Conservation (phyloP, 1,140 invertebrate species). For the Drosophila obscura region DNA sequence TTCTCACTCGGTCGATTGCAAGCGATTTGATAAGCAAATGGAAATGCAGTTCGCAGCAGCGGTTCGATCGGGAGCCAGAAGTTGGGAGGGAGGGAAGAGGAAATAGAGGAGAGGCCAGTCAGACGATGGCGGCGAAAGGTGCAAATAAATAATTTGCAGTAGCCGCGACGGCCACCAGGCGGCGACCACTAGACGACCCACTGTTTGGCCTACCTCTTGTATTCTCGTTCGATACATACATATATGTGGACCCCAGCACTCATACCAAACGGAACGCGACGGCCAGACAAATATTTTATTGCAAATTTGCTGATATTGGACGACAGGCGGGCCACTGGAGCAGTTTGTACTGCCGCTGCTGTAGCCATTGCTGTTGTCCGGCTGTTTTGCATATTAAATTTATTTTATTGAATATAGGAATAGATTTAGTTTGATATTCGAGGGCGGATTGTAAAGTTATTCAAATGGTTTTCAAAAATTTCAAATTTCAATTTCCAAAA, state of each 20-base stretch:
- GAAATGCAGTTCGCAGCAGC: conserved; percentile 48
- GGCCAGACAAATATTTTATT: conserved; percentile 81
- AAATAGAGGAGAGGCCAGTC: conserved; percentile 3
- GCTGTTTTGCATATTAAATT: conserved; percentile 81
- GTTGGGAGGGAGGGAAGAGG: neutral
- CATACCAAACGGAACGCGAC: conserved; percentile 28
- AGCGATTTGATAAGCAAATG: conserved; percentile 76
- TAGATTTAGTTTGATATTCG: conserved; percentile 57
- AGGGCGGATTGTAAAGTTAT: conserved; percentile 36
- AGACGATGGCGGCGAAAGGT: conserved; percentile 67
- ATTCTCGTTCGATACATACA: neutral
- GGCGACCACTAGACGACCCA: conserved; percentile 54
- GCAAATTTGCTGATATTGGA: conserved; percentile 80
- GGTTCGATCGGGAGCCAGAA: conserved; percentile 11
- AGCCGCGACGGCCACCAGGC: conserved; percentile 44
- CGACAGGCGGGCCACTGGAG: conserved; percentile 67
- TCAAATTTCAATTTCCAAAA: too few species aligned
- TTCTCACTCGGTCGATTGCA: conserved; percentile 66
- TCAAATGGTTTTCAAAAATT: too few species aligned
- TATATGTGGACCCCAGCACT: conserved; percentile 1
- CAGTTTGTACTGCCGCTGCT: conserved; percentile 46
- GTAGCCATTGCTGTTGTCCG: conserved; percentile 36
- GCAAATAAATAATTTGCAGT: conserved; percentile 81
- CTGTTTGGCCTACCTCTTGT: conserved; percentile 42
- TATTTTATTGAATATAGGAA: conserved; percentile 77